phyloP scores from a whole-genome alignment of 2,888 invertebrate species.

The Phyto melanocephala region DNA sequence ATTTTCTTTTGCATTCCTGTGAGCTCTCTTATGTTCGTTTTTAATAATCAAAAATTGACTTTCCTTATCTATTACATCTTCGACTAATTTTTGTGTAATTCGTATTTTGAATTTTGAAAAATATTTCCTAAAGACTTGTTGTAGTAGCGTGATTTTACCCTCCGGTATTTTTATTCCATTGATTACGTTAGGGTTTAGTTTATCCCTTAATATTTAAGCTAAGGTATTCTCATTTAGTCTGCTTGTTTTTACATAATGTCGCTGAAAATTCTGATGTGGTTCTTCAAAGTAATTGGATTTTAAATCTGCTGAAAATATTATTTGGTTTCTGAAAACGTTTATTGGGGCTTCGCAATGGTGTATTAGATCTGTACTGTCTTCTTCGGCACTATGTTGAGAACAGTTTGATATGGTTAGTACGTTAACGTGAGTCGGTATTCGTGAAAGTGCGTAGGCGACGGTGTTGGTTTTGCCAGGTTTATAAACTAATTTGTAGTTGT shows the following conservation, averaged over 20 bases:
- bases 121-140: slow-evolving; percentile 7
- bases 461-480: slow-evolving; percentile 47
- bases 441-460: slow-evolving; percentile 38
- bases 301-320: not conserved
- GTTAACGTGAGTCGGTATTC: not conserved
- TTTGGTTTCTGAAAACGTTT: not conserved
- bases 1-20: slow-evolving; percentile 33
- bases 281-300: not conserved
- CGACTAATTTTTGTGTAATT: not conserved
- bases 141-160: not conserved
- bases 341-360: not conserved
- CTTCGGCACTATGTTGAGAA: not conserved
- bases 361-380: not conserved
- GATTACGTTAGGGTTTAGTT: not conserved
- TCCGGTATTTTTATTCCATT: not conserved
- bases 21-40: slow-evolving; percentile 36
- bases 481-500: slow-evolving; percentile 25
- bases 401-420: not conserved
- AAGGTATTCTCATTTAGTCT: not conserved
- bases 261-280: not conserved
- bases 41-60: not conserved
- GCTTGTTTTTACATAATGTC: not conserved
- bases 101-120: not conserved
- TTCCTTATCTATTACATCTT: not conserved
- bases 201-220: not conserved